Base-by-base conservation (phyloP, 2,797 vertebrate genomes). In the Buceros bicornis region DNA sequence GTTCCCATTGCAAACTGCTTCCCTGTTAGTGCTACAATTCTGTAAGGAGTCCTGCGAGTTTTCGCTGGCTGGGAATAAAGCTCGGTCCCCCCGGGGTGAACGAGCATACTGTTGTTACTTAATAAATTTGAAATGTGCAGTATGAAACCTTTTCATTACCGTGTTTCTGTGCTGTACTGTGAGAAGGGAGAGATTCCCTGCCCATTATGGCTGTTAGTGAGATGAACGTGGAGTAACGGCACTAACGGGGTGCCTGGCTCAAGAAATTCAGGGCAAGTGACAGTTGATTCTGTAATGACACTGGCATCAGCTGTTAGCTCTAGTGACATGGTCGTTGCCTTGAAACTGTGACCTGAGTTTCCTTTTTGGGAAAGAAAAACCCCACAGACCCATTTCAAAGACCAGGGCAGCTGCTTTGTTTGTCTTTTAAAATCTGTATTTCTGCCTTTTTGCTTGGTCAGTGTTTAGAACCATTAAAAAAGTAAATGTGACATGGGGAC, bases 401-500 rank as follows among this genome's bases (percentile, higher is more conserved):
- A 87, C 37, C 33, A 93, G 67, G 53, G 28, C 76, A 87, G 67
- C 87, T 70, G 48, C 89, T 96, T 96, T 95, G 67, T 97, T 96
- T 95, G 93, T 88, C 70, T 94, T 97, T 91, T 89, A 89, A 93
- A 93, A 87, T 90, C 47, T 82, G 8, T 89, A 47, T 87, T 74
- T 89, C 54, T 93, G 40, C 69, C 88, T 95, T 74, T 86, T 84
- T 93, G 90, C 89, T 95, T 89, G 86, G 82, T 97, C 97, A 93
- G n/a, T 95, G 92, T 89, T 97, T 97, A 95, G 62, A 95, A 92
- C 79, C 87, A 92, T 85, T 96, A 94, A 97, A 96, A 95, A 95
- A 87, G 62, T 83, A 91, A 83, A 56, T 0, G 79, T 91, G 93
- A 61, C 76, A 88, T 78, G 66, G 51, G 93, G 93, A 96, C 83